A percentile compares a stretch with the other conserved stretches of the same genome.
phyloP scores from a whole-genome alignment of 2,113 vertebrate genomes.

The Bostrychus sinensis region DNA sequence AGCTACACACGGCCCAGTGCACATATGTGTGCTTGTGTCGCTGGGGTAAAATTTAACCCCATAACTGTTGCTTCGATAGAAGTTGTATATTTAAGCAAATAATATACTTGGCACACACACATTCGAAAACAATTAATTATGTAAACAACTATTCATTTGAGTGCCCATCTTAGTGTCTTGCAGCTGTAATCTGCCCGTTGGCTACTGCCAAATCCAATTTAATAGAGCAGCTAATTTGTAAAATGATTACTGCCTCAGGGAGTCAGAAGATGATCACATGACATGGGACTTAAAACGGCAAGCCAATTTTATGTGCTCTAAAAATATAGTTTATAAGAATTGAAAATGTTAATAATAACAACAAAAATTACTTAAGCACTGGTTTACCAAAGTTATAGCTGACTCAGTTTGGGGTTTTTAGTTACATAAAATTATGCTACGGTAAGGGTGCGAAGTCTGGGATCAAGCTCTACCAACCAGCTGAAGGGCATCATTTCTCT shows the following conservation, averaged over 20 bases:
- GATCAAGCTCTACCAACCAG: constrained; percentile 54
- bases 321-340: not conserved
- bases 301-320: not conserved
- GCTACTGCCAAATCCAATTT: constrained; percentile 31
- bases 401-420: constrained; percentile 34
- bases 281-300: not conserved
- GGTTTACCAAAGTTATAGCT: constrained; percentile 62
- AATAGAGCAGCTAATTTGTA: constrained; percentile 45
- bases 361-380: constrained; percentile 6
- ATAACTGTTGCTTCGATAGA: constrained; percentile 5
- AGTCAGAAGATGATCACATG: constrained; percentile 15
- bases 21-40: not conserved
- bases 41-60: constrained; percentile 5
- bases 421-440: constrained; percentile 53
- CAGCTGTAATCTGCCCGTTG: constrained; percentile 24
- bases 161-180: constrained; percentile 1
- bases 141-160: not conserved
- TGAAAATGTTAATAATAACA: not conserved
- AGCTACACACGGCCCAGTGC: constrained; percentile 23
- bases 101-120: not conserved
- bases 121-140: not conserved
- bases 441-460: constrained; percentile 49
- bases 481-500: constrained; percentile 54
- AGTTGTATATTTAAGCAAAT: not conserved
- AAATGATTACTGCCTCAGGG: constrained; percentile 24